Base-by-base conservation (phyloP, 2,113 vertebrate genomes). In the Zingel zingel region DNA sequence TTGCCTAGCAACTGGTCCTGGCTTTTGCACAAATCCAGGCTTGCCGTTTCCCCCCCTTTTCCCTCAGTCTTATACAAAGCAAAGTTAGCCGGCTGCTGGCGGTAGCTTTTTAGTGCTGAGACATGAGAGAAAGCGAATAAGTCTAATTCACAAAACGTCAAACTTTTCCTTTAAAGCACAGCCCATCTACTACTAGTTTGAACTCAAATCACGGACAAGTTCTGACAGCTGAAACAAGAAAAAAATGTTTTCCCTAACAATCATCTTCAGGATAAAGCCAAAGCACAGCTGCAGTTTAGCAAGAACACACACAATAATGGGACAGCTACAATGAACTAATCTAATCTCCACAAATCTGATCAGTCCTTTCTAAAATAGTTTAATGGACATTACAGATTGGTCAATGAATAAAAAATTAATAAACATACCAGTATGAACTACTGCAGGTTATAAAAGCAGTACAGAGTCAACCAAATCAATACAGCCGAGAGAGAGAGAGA, bases 251-350 rank as follows among this genome's bases (percentile, higher is more conserved):
- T 36, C 47, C 47, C 9, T 5, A 11, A 67, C 62, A 53, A 61
- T 61, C 43, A 13, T 30, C 30, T 39, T 61, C 8, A 59, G 45
- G 16, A 6, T 54, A 43, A 79, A 56, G 15, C 59, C 53, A 50
- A 54, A 66, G 9, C 47, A 25, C 0, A 67, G 54, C 59, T 75
- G 64, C 66, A 76, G 79, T 75, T 82, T 53, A 82, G 19, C 15
- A 33, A 65, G 47, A 48, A 69, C 2, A 4, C n/a, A 69, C 23
- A 15, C 56, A 63, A 57, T 21, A 74, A 57, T 0, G 8, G 66
- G 13, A 45, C 39, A 56, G 36, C 69, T 57, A 39, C 59, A 59
- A 48, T 21, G 19, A 25, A 50, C 16, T 76, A 66, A 83, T 79
- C 15, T 72, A 39, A 39, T 39, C 39, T 48, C 15, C 18, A 51